Percentiles rank a stretch among this genome's conserved stretches.
phyloP scores from a whole-genome alignment of 2,888 invertebrate species.

The Magallana nippona region DNA sequence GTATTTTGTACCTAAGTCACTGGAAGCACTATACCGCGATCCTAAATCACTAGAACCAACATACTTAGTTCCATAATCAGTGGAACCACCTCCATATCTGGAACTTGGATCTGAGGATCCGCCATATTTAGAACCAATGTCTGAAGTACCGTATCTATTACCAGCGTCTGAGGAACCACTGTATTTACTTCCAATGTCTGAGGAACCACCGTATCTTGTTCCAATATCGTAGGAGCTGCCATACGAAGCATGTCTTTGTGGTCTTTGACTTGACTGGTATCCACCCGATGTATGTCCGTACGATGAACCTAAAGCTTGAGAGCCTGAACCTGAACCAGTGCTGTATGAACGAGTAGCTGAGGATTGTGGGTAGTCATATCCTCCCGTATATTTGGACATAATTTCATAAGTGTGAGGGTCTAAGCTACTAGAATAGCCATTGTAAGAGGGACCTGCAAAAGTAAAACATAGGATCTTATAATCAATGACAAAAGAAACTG shows the following conservation, averaged over 20 bases:
- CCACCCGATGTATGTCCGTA: slow-evolving; percentile 6
- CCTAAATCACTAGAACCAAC: slow-evolving; percentile 16
- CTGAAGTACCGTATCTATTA: not conserved
- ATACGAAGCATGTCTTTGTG: slow-evolving; percentile 18
- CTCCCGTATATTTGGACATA: slow-evolving; percentile 48
- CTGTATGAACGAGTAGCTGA: slow-evolving; percentile 27
- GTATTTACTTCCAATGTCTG: not conserved
- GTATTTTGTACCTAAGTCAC: not conserved
- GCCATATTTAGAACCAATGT: not conserved
- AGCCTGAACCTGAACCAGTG: slow-evolving; percentile 31
- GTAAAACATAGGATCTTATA: not conserved
- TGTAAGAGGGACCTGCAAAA: slow-evolving; percentile 45
- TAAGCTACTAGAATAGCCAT: slow-evolving; percentile 45
- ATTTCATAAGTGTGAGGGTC: slow-evolving; percentile 46
- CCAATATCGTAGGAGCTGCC: slow-evolving; percentile 18
- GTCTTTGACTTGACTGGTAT: slow-evolving; percentile 11
- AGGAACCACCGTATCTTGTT: slow-evolving; percentile 18
- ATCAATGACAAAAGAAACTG: not conserved
- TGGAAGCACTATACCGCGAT: slow-evolving; percentile 2
- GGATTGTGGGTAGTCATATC: slow-evolving; percentile 40
- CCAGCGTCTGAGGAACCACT: not conserved
- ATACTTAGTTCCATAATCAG: slow-evolving; percentile 4
- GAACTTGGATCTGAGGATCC: slow-evolving; percentile 42
- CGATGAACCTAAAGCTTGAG: slow-evolving; percentile 23
- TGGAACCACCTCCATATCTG: slow-evolving; percentile 34